Base-by-base conservation (phyloP, 1,140 invertebrate species). In the Ips typographus region DNA sequence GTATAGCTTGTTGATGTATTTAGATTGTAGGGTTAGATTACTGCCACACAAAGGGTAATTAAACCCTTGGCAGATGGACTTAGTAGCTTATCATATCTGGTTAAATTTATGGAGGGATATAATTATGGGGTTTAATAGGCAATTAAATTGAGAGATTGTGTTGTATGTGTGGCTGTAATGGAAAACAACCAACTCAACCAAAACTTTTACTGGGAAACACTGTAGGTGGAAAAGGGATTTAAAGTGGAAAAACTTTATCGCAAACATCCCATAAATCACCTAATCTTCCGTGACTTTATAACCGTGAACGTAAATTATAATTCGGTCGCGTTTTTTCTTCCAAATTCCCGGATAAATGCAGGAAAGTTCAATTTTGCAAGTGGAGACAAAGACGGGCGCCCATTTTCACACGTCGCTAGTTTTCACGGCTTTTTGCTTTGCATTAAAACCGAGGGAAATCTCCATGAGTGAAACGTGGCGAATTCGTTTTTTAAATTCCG, bases 401-500 rank as follows among this genome's bases (percentile, higher is more conserved):
- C 37, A 55, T 55, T 55, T 55, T 55, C 52, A 55, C 52, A 55
- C 7, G 52, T 59, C 57, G 42, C 40, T 59, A 42, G 57, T 59
- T 59, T 42, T 59, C 39, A 59, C 38, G 53, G 53, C 53, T 55
- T 55, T 55, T 55, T 22, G 2, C 53, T 56, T n/a, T 38, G n/a
- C 44, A 49, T 49, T 49, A 49, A 49, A 49, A 22, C 22, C 22
- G 44, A 49, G 22, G 22, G 44, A 49, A 49, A 49, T 49, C 44
- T 49, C 44, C 44, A 49, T 49, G 44, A 22, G 22, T 49, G 44
- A 22, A 49, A 49, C 7, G 22, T 8, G 44, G 7, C 44, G 44
- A 49, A 8, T 49, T 49, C 44, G 22, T 22, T 22, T 22, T 22
- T 22, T 22, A 22, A 22, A 22, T 22, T 6, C 7, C 44, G 44